phyloP scores from a whole-genome alignment of 2,797 vertebrate genomes.

The Coranthus polyacanthus region DNA sequence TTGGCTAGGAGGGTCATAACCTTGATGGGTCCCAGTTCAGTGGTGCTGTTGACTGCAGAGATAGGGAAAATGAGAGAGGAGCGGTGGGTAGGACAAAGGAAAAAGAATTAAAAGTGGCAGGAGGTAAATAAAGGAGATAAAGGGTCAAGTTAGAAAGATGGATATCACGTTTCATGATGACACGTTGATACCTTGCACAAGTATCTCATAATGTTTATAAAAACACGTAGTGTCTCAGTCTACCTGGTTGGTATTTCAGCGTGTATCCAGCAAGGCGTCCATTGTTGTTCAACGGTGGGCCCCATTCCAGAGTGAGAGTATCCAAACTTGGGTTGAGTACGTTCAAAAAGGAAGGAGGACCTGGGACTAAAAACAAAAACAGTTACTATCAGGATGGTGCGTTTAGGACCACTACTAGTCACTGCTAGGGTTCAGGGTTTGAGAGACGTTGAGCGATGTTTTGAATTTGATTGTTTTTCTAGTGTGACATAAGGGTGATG shows the following conservation, averaged over 20 bases:
- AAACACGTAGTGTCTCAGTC: constrained; percentile 9
- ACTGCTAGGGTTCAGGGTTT: background rate
- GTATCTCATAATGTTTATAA: background rate
- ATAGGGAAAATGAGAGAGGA: background rate
- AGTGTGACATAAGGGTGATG: too few species aligned
- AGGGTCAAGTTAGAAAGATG: background rate
- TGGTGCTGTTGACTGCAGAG: constrained; percentile 90
- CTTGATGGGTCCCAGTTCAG: constrained; percentile 89
- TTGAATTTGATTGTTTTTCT: too few species aligned
- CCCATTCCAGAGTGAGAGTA: constrained; percentile 93
- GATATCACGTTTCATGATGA: too few species aligned
- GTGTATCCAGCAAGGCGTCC: constrained; percentile 92
- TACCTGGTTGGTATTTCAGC: constrained; percentile 94
- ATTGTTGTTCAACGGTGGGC: constrained; percentile 88
- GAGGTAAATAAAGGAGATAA: background rate
- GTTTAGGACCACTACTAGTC: background rate
- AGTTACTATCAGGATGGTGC: background rate
- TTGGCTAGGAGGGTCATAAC: constrained; percentile 88
- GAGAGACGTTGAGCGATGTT: too few species aligned
- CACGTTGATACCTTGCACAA: background rate
- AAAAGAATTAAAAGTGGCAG: background rate
- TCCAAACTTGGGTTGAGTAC: constrained; percentile 87
- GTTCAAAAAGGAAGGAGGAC: constrained; percentile 88
- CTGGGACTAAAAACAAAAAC: constrained; percentile 87
- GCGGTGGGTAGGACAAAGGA: too few species aligned